Conservation (phyloP, 92 coral and sea anemone genomes). For the Desmophyllum pertusum region DNA sequence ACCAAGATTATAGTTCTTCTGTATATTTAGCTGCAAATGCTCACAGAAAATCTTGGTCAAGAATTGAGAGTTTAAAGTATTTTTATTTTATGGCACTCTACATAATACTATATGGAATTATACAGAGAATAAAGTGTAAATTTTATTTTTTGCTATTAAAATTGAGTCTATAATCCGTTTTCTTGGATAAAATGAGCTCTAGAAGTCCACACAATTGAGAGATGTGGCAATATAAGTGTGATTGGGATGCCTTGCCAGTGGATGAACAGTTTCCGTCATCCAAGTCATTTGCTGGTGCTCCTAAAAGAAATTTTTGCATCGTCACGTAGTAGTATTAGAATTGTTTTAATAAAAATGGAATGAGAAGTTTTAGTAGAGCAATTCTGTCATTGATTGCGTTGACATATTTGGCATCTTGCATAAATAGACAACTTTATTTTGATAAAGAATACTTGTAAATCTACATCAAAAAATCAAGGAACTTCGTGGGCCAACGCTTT, state of each 20-base stretch:
- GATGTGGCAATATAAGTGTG: conserved; percentile 41
- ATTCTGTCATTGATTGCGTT: conserved; percentile 17
- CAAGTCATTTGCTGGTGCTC: conserved; percentile 3
- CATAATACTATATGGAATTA: conserved; percentile 85
- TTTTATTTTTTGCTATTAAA: conserved; percentile 99
- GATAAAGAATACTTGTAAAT: background rate
- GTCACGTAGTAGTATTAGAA: conserved; percentile 57
- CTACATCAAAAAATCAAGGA: background rate
- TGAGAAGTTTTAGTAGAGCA: conserved; percentile 65
- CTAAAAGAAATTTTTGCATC: conserved; percentile 33
- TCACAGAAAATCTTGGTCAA: conserved; percentile 61
- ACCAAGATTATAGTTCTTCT: conserved; percentile 64
- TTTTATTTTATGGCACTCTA: conserved; percentile 96
- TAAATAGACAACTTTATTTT: background rate
- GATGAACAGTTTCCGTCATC: background rate
- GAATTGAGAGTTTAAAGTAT: conserved; percentile 88
- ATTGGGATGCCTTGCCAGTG: conserved; percentile 6
- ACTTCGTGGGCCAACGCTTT: background rate
- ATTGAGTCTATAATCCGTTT: conserved; percentile 60
- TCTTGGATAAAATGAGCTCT: conserved; percentile 52
- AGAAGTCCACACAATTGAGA: conserved; percentile 50
- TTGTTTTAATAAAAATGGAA: conserved; percentile 88
- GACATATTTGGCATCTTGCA: conserved; percentile 6
- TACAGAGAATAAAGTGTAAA: conserved; percentile 92
- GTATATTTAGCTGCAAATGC: conserved; percentile 84